Conservation (phyloP, 2,888 invertebrate genomes). For the Hyles lineata region DNA sequence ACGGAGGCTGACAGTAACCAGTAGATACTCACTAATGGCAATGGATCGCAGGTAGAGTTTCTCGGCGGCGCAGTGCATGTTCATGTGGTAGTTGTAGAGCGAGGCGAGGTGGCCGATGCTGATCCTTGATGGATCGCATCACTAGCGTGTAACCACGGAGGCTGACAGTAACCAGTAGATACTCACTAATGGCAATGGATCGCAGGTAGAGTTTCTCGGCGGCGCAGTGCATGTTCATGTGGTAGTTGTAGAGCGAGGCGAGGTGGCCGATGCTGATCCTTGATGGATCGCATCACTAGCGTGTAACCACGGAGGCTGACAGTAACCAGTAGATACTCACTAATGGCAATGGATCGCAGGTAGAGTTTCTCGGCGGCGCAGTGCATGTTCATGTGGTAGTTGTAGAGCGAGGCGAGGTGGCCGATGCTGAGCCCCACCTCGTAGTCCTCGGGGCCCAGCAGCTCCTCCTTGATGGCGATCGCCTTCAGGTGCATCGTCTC, state of each 20-base stretch:
- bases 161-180: too few relatives aligned
- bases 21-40: constrained; percentile 91
- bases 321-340: constrained; percentile 81
- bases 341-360: constrained; percentile 94
- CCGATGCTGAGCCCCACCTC: constrained; percentile 96
- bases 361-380: constrained; percentile 94
- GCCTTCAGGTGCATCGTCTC: constrained; percentile 96
- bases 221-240: constrained; percentile 93
- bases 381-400: constrained; percentile 96
- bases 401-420: constrained; percentile 96
- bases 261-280: constrained; percentile 97
- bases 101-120: constrained; percentile 97
- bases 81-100: constrained; percentile 97
- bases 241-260: constrained; percentile 97
- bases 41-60: constrained; percentile 94
- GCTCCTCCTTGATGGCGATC: constrained; percentile 95
- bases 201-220: constrained; percentile 94
- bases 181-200: constrained; percentile 94
- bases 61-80: constrained; percentile 93
- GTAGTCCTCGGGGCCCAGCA: constrained; percentile 94
- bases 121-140: too few relatives aligned
- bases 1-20: too few relatives aligned
- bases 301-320: too few relatives aligned
- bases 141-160: too few relatives aligned
- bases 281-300: too few relatives aligned